Evolutionary conservation across 2,113 vertebrate species (phyloP).

Genomic region (Potamarius usumacintae): DNA sequence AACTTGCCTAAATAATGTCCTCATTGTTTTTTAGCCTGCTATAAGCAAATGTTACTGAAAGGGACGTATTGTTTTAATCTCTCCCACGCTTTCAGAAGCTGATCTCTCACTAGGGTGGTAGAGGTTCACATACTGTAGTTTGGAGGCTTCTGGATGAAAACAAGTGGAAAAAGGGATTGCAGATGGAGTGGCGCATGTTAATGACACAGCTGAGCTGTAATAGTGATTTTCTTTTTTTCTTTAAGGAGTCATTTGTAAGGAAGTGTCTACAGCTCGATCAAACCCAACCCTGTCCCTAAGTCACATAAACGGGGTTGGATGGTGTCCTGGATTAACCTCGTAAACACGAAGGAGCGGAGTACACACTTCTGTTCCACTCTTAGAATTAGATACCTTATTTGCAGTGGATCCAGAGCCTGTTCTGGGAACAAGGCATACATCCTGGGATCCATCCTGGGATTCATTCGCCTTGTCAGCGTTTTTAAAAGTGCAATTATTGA

Average conservation of each 20-base stretch:
- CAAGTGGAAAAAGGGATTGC: conserved; percentile 20
- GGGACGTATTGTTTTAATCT: conserved; percentile 34
- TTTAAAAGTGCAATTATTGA: background rate
- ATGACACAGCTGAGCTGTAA: conserved; percentile 12
- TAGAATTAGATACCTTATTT: background rate
- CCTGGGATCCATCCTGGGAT: too few species aligned
- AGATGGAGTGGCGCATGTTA: background rate
- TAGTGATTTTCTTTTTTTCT: background rate
- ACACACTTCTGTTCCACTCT: background rate
- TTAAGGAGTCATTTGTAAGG: background rate
- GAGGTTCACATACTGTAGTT: background rate
- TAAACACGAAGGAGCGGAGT: background rate
- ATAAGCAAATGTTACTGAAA: background rate
- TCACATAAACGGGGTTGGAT: background rate
- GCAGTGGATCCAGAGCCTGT: background rate
- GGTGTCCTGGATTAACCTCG: conserved; percentile 1
- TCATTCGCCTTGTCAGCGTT: too few species aligned
- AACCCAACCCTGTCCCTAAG: conserved; percentile 20
- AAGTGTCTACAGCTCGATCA: conserved; percentile 11
- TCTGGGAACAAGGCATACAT: background rate
- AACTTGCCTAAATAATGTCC: conserved; percentile 2
- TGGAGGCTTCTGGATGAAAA: background rate
- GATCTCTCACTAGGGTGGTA: conserved; percentile 29
- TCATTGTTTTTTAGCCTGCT: background rate
- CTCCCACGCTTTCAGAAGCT: conserved; percentile 10